Evolutionary conservation across 2,113 vertebrate genomes (phyloP), one percentile per base, ranked within the genome.

Genomic region (Lagopus leucura): DNA sequence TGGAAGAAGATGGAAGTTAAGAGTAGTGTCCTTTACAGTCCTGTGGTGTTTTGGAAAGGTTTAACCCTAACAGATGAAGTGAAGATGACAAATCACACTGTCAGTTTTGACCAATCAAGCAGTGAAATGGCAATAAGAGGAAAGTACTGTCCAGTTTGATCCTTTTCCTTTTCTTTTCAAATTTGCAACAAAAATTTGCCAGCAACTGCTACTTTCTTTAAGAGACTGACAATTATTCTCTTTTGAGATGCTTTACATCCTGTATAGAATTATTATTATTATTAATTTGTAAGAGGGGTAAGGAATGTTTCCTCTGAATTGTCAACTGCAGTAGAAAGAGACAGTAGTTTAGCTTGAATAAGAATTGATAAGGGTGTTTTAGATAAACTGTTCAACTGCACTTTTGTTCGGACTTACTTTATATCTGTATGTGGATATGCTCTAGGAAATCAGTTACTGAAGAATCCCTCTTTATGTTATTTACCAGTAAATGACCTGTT

Each of bases 61-160:
- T 95, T 96, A 91, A 94, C 82, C 86, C 63, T 72, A 94, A 61
- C 42, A 91, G 82, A 88, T 94, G 91, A 97, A 93, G 88, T 89
- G 96, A 89, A 91, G 30, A 97, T 97, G 97, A 97, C 95, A 86
- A 92, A 97, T 97, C 27, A 6, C 64, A 48, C 80, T 97, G 95
- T 94, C 95, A 93, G 69, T 97, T 89, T 92, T 94, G 93, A 91
- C 89, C 94, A 96, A 90, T 94, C 92, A 94, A 97, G 89, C 95
- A 96, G 27, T 92, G 50, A 86, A 96, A 93, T 64, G n/a, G 60
- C 55, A 79, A 14, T 77, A 50, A 64, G 17, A 93, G 54, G 52
- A 88, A 90, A 47, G 28, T 77, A 81, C 63, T 86, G 69, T 84
- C 94, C 82, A 86, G 24, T 3, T 4, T 36, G 7, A 40, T 11